phyloP scores from a whole-genome alignment of 2,113 vertebrate genomes.

The Myrmophylax atrothorax region DNA sequence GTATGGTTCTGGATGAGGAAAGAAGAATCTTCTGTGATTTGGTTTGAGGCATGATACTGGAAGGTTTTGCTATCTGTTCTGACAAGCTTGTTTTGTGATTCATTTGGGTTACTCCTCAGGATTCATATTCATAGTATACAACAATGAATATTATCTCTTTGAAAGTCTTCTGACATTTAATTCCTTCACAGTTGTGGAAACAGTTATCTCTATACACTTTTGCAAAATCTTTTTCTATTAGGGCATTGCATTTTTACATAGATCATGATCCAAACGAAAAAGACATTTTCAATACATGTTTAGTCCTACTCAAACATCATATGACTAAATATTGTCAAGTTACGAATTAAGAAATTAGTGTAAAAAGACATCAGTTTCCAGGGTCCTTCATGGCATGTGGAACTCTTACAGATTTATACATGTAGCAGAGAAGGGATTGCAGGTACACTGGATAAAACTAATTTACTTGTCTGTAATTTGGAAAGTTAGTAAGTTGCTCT shows the following conservation, averaged over 20 bases:
- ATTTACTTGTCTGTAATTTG: background rate
- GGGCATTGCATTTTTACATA: background rate
- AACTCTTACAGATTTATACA: background rate
- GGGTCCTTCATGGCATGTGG: background rate
- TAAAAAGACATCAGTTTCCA: background rate
- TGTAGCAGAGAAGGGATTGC: background rate
- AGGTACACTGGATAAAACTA: background rate
- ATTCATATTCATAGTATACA: background rate
- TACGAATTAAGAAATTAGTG: background rate
- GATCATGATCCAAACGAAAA: background rate
- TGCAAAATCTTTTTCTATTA: background rate
- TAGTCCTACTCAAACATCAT: background rate
- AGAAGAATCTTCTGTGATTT: background rate
- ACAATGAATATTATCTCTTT: background rate
- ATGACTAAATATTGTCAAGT: background rate
- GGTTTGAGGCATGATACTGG: background rate
- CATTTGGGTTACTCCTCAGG: background rate
- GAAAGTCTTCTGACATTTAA: background rate
- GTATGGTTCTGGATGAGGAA: rapidly evolving
- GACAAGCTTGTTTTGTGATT: background rate
- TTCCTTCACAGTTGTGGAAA: background rate
- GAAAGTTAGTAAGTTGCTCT: background rate
- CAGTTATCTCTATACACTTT: background rate
- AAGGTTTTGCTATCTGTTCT: background rate
- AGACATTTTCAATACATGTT: background rate